phyloP scores from a whole-genome alignment of 2,888 invertebrate genomes.

The Platycheirus rosarum region DNA sequence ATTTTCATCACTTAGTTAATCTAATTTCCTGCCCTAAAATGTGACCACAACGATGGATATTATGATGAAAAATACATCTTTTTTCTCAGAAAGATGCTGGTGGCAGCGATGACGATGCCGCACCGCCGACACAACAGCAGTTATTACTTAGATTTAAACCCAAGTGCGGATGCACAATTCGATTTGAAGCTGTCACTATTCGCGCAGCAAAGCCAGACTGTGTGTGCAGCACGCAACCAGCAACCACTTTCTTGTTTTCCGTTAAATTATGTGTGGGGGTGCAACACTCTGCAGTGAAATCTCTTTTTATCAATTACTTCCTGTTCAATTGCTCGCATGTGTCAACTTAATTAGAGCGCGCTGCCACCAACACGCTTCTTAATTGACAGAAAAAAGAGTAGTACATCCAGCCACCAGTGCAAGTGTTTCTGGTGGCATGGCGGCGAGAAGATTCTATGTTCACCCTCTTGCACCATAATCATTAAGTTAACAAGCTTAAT shows the following conservation, averaged over 20 bases:
- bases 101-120: conserved; percentile 3
- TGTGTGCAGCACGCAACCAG: conserved; percentile 52
- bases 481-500: conserved; percentile 59
- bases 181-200: conserved; percentile 68
- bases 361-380: conserved; percentile 74
- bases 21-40: conserved; percentile 12
- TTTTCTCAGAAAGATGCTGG: conserved; percentile 26
- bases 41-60: not conserved
- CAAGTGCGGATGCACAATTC: conserved; percentile 71
- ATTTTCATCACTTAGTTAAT: conserved; percentile 11
- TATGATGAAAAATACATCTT: not conserved
- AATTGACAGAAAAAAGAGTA: conserved; percentile 71
- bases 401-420: conserved; percentile 41
- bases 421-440: conserved; percentile 16
- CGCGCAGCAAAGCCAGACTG: conserved; percentile 17
- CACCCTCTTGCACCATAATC: conserved; percentile 3
- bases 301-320: conserved; percentile 74
- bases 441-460: conserved; percentile 15
- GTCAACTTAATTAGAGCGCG: conserved; percentile 74
- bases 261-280: conserved; percentile 47
- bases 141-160: conserved; percentile 55
- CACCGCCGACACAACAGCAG: not conserved
- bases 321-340: conserved; percentile 74
- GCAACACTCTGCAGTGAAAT: conserved; percentile 52
- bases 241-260: conserved; percentile 36